Evolutionary conservation across 2,888 invertebrate genomes (phyloP).

Genomic region (Microchrysa polita): DNA sequence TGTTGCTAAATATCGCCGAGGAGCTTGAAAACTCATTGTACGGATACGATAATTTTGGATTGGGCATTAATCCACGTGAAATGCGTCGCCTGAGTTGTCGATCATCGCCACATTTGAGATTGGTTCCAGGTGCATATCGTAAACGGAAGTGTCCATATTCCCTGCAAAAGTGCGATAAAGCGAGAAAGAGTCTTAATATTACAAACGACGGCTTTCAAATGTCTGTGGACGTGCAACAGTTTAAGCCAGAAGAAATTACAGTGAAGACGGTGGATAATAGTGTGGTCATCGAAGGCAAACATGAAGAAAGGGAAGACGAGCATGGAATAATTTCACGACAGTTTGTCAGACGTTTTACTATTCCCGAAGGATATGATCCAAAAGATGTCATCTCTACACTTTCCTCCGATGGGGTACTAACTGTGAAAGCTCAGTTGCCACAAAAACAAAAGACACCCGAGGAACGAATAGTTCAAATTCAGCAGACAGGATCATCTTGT

Average conservation of each 20-base stretch:
- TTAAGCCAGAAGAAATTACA: constrained; percentile 79
- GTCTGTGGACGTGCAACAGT: constrained; percentile 80
- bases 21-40: neutral
- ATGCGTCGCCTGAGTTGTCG: neutral
- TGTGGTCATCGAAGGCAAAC: constrained; percentile 80
- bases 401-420: constrained; percentile 79
- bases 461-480: constrained; percentile 69
- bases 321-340: constrained; percentile 80
- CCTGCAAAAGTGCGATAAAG: neutral
- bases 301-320: constrained; percentile 79
- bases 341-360: constrained; percentile 77
- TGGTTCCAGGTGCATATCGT: neutral
- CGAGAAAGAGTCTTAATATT: constrained; percentile 49
- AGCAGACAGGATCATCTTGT: constrained; percentile 70
- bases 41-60: constrained; percentile 57
- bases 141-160: neutral
- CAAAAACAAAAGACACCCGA: constrained; percentile 56
- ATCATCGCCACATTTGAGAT: neutral
- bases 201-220: constrained; percentile 77
- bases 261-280: constrained; percentile 80
- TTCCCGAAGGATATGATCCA: constrained; percentile 81
- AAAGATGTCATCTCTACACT: constrained; percentile 77
- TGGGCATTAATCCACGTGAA: constrained; percentile 62
- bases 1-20: constrained; percentile 38
- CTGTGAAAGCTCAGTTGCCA: constrained; percentile 72